These are phyloP conservation scores for Orthosia gothica DNA, from an alignment of 2,888 invertebrate genomes.

Conservation along the genomic window DNA sequence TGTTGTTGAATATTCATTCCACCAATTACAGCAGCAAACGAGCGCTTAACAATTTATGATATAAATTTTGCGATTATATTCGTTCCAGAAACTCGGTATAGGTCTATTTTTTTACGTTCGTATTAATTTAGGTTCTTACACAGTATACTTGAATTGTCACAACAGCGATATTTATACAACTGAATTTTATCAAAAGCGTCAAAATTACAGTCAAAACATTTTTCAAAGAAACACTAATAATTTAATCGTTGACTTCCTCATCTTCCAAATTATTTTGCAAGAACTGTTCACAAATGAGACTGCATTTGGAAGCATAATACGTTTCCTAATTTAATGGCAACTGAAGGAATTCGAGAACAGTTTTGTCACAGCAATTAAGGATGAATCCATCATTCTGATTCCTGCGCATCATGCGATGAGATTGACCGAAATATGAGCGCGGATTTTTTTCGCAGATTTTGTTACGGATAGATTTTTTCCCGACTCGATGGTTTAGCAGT, in stretches of 20 bases:
- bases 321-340: constrained; percentile 51
- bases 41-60: no score
- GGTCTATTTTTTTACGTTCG: no score
- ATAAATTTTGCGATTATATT: no score
- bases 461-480: not conserved
- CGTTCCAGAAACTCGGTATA: no score
- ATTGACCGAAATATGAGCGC: constrained; percentile 52
- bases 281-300: constrained; percentile 9
- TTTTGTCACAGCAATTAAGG: constrained; percentile 76
- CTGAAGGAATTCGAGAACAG: constrained; percentile 71
- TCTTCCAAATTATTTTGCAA: constrained; percentile 31
- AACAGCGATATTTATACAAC: not conserved
- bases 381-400: constrained; percentile 72
- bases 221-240: not conserved
- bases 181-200: not conserved
- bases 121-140: no score
- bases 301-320: constrained; percentile 56
- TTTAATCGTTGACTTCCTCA: not conserved
- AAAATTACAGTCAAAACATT: constrained; percentile 12
- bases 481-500: not conserved
- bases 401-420: constrained; percentile 50
- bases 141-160: no score
- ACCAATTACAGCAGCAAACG: no score
- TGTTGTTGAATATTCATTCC: no score
- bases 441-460: constrained; percentile 41